Evolutionary conservation across 2,797 vertebrate genomes (phyloP).

Genomic region (Enteromius treurensis): DNA sequence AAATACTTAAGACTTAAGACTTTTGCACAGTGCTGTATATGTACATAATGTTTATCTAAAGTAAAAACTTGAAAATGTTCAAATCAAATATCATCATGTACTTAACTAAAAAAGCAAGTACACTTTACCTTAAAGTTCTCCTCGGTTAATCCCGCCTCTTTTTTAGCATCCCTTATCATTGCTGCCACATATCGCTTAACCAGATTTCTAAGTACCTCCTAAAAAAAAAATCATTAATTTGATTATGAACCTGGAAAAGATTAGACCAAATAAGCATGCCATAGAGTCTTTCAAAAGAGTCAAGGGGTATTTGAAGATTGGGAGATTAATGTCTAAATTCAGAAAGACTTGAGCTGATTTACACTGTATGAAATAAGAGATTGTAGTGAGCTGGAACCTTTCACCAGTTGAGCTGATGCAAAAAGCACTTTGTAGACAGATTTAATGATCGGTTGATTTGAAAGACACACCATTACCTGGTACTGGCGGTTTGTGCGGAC

Average conservation of each 20-base stretch:
- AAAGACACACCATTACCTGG: constrained; percentile 82
- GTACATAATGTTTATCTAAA: neutral
- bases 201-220: constrained; percentile 97
- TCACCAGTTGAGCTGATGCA: constrained; percentile 27
- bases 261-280: constrained; percentile 12
- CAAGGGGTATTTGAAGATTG: constrained; percentile 6
- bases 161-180: constrained; percentile 99
- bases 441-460: constrained; percentile 36
- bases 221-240: constrained; percentile 41
- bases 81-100: too few species aligned
- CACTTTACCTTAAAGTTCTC: constrained; percentile 92
- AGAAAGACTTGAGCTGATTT: constrained; percentile 26
- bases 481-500: constrained; percentile 95
- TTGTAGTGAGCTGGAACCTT: neutral
- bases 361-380: constrained; percentile 6
- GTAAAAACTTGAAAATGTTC: neutral
- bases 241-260: neutral
- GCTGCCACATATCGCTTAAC: constrained; percentile 98
- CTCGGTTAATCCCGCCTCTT: constrained; percentile 95
- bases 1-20: too few species aligned
- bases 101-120: neutral
- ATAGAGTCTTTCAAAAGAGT: neutral
- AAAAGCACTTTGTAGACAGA: neutral
- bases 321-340: constrained; percentile 21
- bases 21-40: too few species aligned